Evolutionary conservation across 1,140 invertebrate species (phyloP), one percentile per base, ranked within the genome.

Genomic region (Drosophila nasuta): DNA sequence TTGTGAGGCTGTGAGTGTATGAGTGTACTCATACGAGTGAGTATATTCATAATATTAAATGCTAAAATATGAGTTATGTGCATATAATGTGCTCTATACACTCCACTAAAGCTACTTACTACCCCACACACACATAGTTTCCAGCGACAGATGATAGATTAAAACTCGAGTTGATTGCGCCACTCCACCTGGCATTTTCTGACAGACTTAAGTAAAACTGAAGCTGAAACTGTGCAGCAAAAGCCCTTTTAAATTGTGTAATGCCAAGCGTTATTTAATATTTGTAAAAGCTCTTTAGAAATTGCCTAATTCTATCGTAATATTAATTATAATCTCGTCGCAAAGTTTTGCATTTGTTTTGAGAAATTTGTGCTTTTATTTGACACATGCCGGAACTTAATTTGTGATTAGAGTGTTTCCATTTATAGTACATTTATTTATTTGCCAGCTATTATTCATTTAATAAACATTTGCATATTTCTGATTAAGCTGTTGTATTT

Each of bases 1-100:
- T 41, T 52, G 25, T 33, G 11, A 28, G 20, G 10, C 11, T 8
- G 35, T 38, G 35, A 38, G 30, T 0, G 30, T 1, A 0, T 8
- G 30, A 41, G 41, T 43, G 41, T 43, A 43, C 41, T 43, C 11
- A 13, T 43, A 43, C n/a, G 41, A 43, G 41, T 54, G 41, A 43
- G 41, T 54, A 35, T 15, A 15, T 33, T 15, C 25, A 54, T 15
- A 54, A 35, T 64, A 63, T 63, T 10, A 49, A 30, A 52, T 38
- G 35, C 48, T 64, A 43, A 64, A 52, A 64, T 54, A 43, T 71
- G 65, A 49, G 56, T 49, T 49, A 43, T 43, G 41, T 43, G n/a
- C 41, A 43, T 43, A 43, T 43, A 43, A 43, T 43, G 41, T 43
- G 41, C n/a, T 43, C 41, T 43, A 43, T 43, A 43, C 41, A 43